Evolutionary conservation across 2,113 vertebrate species (phyloP).

Genomic region (Rhinoderma darwinii): DNA sequence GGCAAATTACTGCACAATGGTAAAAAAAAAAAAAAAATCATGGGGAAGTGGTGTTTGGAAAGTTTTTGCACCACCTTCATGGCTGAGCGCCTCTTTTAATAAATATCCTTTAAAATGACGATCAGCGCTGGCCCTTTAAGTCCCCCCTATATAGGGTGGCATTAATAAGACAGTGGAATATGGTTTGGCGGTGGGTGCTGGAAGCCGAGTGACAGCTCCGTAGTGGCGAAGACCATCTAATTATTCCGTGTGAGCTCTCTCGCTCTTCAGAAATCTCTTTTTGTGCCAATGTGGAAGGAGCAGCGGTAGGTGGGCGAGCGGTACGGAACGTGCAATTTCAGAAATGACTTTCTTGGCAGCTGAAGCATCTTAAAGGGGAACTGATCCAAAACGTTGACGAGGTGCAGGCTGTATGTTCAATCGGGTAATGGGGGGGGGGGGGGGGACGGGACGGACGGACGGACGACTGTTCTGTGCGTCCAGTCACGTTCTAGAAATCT

Average conservation of each 20-base stretch:
- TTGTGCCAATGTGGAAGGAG: slow-evolving; percentile 42
- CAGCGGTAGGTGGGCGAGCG: slow-evolving; percentile 23
- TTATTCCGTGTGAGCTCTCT: slow-evolving; percentile 8
- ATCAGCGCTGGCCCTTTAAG: background rate
- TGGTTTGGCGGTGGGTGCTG: background rate
- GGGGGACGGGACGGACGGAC: too few relatives aligned
- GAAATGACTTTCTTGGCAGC: background rate
- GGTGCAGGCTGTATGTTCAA: background rate
- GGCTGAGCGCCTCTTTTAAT: too few relatives aligned
- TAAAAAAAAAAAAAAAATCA: too few relatives aligned
- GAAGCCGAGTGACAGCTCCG: background rate
- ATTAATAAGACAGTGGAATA: background rate
- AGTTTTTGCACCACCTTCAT: too few relatives aligned
- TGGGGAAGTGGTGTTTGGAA: too few relatives aligned
- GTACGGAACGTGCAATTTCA: background rate
- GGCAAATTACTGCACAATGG: background rate
- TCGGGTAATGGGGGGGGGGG: background rate
- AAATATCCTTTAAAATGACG: too few relatives aligned
- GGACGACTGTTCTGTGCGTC: too few relatives aligned
- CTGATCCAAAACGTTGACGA: background rate
- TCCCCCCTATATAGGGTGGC: background rate
- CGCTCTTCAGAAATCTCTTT: slow-evolving; percentile 7
- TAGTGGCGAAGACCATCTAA: background rate
- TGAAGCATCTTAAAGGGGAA: slow-evolving; percentile 20
- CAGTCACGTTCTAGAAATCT: too few relatives aligned